Evolutionary conservation across 2,888 invertebrate genomes (phyloP).

Genomic region (Muschampia plurimacula): DNA sequence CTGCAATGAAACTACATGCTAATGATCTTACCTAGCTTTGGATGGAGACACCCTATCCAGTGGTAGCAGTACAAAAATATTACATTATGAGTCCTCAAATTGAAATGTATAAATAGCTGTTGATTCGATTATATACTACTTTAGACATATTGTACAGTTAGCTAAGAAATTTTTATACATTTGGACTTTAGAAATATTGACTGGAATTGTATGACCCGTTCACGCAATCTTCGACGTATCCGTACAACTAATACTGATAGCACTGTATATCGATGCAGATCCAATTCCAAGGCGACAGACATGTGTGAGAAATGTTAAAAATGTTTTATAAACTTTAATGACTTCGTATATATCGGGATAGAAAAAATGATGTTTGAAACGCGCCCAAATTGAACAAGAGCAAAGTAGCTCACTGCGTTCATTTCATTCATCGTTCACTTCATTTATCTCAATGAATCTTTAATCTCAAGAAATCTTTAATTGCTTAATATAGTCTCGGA

Average conservation of each 20-base stretch:
- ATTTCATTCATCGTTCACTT: too few relatives aligned
- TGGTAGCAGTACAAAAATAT: neutral
- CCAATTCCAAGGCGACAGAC: conserved; percentile 10
- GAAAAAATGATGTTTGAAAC: too few relatives aligned
- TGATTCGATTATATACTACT: neutral
- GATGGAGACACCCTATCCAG: conserved; percentile 2
- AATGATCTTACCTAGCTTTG: conserved; percentile 7
- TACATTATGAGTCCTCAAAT: neutral
- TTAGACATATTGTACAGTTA: neutral
- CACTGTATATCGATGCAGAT: neutral
- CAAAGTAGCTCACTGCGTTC: too few relatives aligned
- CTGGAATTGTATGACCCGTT: neutral
- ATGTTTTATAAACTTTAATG: neutral
- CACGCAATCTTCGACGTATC: neutral
- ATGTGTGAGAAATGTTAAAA: conserved; percentile 1
- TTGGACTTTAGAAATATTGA: neutral
- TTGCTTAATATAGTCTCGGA: too few relatives aligned
- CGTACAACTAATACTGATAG: neutral
- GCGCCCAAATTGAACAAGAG: too few relatives aligned
- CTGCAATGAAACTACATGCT: neutral
- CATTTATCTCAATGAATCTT: too few relatives aligned
- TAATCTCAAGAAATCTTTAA: too few relatives aligned
- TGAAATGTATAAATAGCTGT: neutral
- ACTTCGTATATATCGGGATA: neutral
- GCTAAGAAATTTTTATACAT: neutral